Evolutionary conservation across 2,888 invertebrate genomes (phyloP).

Genomic region (Yponomeuta evonymella): DNA sequence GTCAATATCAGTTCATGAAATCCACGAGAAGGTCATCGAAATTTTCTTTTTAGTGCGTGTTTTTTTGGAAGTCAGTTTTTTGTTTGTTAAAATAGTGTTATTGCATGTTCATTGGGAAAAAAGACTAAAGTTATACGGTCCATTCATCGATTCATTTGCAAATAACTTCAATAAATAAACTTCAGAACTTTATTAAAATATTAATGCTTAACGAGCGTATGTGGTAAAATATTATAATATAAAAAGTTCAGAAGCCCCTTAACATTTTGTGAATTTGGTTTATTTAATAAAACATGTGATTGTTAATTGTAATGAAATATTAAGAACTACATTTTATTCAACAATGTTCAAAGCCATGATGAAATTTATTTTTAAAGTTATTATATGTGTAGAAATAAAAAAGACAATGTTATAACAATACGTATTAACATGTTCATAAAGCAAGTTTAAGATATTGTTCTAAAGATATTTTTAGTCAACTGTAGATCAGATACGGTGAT

Average conservation of each 20-base stretch:
- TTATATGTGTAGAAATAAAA: constrained; percentile 10
- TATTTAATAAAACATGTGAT: background rate
- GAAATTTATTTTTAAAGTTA: background rate
- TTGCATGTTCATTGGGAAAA: background rate
- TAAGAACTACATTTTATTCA: constrained; percentile 7
- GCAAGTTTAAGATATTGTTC: background rate
- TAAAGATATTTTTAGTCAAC: background rate
- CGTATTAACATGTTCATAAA: constrained; percentile 1
- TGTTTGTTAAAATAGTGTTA: background rate
- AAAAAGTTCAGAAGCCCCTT: background rate
- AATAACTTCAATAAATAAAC: too few relatives aligned
- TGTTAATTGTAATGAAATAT: background rate
- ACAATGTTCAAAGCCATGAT: constrained; percentile 9
- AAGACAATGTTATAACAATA: constrained; percentile 6
- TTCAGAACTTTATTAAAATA: background rate
- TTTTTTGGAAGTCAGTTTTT: too few relatives aligned
- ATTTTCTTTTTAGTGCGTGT: too few relatives aligned
- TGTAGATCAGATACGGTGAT: background rate
- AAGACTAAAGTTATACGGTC: background rate
- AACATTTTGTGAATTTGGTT: background rate
- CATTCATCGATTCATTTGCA: background rate
- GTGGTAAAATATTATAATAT: background rate
- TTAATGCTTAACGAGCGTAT: background rate
- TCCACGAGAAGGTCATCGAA: too few relatives aligned
- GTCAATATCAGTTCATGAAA: too few relatives aligned